These are phyloP conservation scores for Leucopternis melanops DNA, from an alignment of 2,113 vertebrate species.

Conservation along the genomic window DNA sequence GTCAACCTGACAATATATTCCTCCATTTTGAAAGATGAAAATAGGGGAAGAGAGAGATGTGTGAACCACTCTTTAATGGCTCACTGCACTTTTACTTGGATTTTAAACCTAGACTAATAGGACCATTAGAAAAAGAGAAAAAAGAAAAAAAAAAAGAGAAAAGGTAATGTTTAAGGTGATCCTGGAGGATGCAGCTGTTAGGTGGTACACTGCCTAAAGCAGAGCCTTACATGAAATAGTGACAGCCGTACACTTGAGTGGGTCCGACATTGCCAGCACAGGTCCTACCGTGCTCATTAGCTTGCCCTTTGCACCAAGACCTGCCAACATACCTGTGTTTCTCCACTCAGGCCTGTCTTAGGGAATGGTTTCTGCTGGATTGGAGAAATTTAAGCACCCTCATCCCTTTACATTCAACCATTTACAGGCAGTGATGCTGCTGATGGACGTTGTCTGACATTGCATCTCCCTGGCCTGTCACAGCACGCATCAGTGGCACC, in stretches of 20 bases:
- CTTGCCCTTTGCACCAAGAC: neutral
- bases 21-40: neutral
- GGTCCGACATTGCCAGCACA: neutral
- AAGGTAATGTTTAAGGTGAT: neutral
- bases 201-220: neutral
- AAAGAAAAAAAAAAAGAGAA: no score
- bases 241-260: neutral
- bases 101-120: neutral
- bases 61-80: neutral
- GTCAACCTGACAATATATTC: neutral
- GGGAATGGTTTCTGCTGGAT: neutral
- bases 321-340: accelerated
- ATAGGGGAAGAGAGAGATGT: neutral
- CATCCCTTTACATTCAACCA: neutral
- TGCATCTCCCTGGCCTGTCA: neutral
- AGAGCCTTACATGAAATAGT: neutral
- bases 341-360: neutral
- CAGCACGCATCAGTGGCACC: accelerated
- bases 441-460: neutral
- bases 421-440: neutral
- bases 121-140: neutral
- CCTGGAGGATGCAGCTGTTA: neutral
- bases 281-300: neutral
- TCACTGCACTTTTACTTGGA: neutral
- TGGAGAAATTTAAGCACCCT: neutral